phyloP scores from a whole-genome alignment of 92 coral and sea anemone genomes.

The Pocillopora grandis region DNA sequence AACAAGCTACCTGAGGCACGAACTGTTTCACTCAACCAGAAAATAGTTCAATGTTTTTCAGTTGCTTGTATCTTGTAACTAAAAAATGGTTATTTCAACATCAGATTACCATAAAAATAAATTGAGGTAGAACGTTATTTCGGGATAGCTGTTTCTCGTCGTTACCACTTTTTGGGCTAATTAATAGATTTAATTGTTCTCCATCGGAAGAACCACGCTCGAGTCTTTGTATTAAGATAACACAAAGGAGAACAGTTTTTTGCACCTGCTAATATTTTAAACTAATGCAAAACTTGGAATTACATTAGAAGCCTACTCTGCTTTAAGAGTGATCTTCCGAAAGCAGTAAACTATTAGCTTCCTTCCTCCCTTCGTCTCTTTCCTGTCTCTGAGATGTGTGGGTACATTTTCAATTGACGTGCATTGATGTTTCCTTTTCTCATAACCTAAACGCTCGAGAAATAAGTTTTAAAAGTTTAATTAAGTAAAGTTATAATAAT shows the following conservation, averaged over 20 bases:
- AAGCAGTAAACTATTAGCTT: neutral
- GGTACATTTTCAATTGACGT: no score
- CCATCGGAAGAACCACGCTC: neutral
- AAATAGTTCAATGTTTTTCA: neutral
- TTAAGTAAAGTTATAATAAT: conserved; percentile 17
- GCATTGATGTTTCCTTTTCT: neutral
- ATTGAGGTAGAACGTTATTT: neutral
- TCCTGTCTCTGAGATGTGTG: neutral
- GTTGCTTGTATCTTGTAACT: neutral
- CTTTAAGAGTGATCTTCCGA: conserved; percentile 19
- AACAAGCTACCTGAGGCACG: neutral
- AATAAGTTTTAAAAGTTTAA: conserved; percentile 32
- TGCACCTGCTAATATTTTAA: conserved; percentile 18
- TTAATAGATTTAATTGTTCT: conserved; percentile 14
- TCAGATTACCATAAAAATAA: neutral
- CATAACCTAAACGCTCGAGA: neutral
- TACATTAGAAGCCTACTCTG: conserved; percentile 17
- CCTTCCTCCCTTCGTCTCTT: conserved; percentile 39
- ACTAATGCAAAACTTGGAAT: conserved; percentile 7
- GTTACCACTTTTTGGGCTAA: conserved; percentile 15
- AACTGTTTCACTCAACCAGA: neutral
- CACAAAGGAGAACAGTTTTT: neutral
- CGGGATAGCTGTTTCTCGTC: neutral
- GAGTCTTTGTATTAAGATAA: conserved; percentile 14
- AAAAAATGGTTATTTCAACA: neutral